Percentiles rank a stretch among this genome's conserved stretches.
Evolutionary conservation across 2,888 invertebrate species (phyloP).

Genomic region (Rhodophaea formosa): DNA sequence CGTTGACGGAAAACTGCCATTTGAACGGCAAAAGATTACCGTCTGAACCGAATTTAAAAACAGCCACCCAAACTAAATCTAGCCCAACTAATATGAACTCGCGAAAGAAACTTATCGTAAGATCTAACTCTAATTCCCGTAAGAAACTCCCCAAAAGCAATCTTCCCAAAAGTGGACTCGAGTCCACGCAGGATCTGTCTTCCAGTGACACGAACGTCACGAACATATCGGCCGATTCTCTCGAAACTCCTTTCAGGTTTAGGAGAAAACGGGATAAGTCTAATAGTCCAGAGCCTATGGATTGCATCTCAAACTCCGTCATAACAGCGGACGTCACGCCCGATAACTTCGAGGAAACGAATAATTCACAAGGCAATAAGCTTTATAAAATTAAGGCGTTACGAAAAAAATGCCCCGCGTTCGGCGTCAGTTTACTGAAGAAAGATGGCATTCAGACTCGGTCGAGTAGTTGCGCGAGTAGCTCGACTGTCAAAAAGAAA

Average conservation of each 20-base stretch:
- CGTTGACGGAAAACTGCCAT: constrained; percentile 72
- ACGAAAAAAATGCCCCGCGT: constrained; percentile 69
- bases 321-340: constrained; percentile 71
- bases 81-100: constrained; percentile 44
- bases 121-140: constrained; percentile 67
- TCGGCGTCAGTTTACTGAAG: constrained; percentile 64
- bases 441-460: constrained; percentile 74
- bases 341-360: constrained; percentile 69
- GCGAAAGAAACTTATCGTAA: constrained; percentile 67
- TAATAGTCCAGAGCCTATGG: constrained; percentile 73
- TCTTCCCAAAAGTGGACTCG: constrained; percentile 52
- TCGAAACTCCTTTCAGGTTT: constrained; percentile 71
- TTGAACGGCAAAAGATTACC: constrained; percentile 70
- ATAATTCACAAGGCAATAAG: constrained; percentile 75
- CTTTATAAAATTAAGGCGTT: constrained; percentile 75
- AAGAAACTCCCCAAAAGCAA: constrained; percentile 68
- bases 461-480: constrained; percentile 67
- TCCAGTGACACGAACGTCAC: constrained; percentile 76
- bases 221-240: constrained; percentile 71
- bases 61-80: constrained; percentile 44
- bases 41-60: constrained; percentile 66
- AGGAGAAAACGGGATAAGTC: constrained; percentile 73
- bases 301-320: constrained; percentile 63
- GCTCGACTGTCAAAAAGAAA: constrained; percentile 74
- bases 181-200: constrained; percentile 67